These are phyloP conservation scores for Chromobotia macracanthus DNA, from an alignment of 2,797 vertebrate species.

Conservation along the genomic window DNA sequence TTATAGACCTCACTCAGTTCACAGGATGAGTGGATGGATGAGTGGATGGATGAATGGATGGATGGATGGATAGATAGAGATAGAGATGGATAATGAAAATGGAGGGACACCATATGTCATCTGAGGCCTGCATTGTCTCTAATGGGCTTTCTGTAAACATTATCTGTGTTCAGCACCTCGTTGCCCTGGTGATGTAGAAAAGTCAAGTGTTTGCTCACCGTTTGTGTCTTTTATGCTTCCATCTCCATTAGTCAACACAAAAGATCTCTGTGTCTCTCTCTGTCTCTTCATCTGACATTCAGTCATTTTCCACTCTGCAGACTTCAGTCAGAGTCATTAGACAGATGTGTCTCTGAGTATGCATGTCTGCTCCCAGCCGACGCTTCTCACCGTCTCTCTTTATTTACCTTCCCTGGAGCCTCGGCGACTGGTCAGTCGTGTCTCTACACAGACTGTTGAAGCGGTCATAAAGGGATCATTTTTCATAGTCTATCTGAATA, in stretches of 20 bases:
- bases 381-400: neutral
- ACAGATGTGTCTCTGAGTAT: neutral
- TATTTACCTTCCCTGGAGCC: neutral
- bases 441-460: slow-evolving; percentile 5
- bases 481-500: neutral
- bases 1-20: too few relatives aligned
- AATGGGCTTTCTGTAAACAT: slow-evolving; percentile 57
- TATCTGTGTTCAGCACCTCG: slow-evolving; percentile 51
- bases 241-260: slow-evolving; percentile 24
- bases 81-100: too few relatives aligned
- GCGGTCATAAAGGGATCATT: neutral
- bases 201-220: slow-evolving; percentile 28
- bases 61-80: neutral
- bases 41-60: too few relatives aligned
- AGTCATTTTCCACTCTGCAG: slow-evolving; percentile 8
- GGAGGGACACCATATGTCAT: slow-evolving; percentile 39
- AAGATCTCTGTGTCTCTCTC: neutral
- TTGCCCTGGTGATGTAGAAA: slow-evolving; percentile 63
- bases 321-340: slow-evolving; percentile 36
- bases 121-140: slow-evolving; percentile 29
- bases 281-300: slow-evolving; percentile 17
- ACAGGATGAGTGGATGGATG: too few relatives aligned
- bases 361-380: slow-evolving; percentile 21
- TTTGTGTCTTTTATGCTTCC: neutral
- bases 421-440: neutral